Base-by-base conservation (phyloP, 2,888 invertebrate species). In the Mythimna pallens region DNA sequence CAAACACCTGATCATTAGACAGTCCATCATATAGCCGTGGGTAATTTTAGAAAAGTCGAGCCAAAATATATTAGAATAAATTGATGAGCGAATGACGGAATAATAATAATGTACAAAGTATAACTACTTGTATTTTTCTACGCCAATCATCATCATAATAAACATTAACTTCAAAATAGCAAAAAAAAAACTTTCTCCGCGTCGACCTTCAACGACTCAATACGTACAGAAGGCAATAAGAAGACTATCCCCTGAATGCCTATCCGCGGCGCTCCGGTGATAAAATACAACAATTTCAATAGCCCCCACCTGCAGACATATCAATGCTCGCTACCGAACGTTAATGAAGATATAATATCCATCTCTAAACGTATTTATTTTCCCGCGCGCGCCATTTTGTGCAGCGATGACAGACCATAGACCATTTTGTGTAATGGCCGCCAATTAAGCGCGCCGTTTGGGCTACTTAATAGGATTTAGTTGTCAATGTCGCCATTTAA, bases 271-370 rank as follows among this genome's bases (percentile, higher is more conserved):
- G 82, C 81, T 75, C 84, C 90, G 88, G 94, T 94, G 93, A 95
- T 95, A 95, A 95, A 96, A 93, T 92, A 95, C 93, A 93, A 93
- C 94, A 92, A 94, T 94, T 94, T 95, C 94, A 95, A 95, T 95
- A 89, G 92, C 89, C 89, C 83, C 91, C 94, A 93, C 94, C 94
- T 94, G 92, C 89, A 84, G 96, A 96, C 96, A 92, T 93, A 96
- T 96, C 95, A 96, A 96, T 96, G 95, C 94, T 86, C 84, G 89
- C 92, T 89, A 88, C 91, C 86, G 91, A 90, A 92, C 95, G 93
- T 92, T 96, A 96, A 96, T 96, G 96, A 96, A 96, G 96, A 96
- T 96, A 96, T 96, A 96, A 96, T 96, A 96, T 96, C 95, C 92
- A 94, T 93, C 94, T 92, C 89, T 88, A 88, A 90, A 91, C 91